Base-by-base conservation (phyloP, 2,797 vertebrate genomes). In the Ammospiza maritima region DNA sequence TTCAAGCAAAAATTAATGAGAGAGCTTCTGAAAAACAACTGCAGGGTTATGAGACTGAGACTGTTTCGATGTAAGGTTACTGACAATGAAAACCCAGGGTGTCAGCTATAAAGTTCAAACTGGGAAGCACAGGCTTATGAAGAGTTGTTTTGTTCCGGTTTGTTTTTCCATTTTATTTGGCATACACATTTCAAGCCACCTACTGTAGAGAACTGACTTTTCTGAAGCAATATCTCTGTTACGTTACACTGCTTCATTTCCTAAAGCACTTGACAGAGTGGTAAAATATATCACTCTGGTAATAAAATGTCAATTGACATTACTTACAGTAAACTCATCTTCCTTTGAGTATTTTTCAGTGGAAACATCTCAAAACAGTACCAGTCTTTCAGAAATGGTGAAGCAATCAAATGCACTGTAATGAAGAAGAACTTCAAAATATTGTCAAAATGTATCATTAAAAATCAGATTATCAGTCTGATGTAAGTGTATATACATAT, bases 1-100 rank as follows among this genome's bases (percentile, higher is more conserved):
- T 91, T 79, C 38, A 62, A 94, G 86, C 27, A 90, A 72, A 77
- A 93, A 94, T 94, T 93, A 97, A 95, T 82, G 62, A 87, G 61
- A 64, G 40, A 90, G 29, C 70, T 73, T 92, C 90, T 90, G 58
- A 91, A 89, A 94, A 96, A 87, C 88, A 89, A 23, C 27, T 80
- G 86, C 4, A 45, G 40, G n/a, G 38, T 74, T 48, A 83, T 0
- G 3, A 89, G 65, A 53, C 18, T 70, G 72, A 67, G 40, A n/a
- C 34, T n/a, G 20, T 83, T 83, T 88, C 85, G 67, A 5, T 16
- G 4, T 58, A 56, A 76, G 71, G 73, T 69, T 69, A 29, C 51
- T 57, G 79, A 83, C 21, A 79, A 56, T n/a, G 76, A 85, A 85
- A 85, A 89, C 44, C 20, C 29, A 74, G 56, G 13, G 29, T 32